Evolutionary conservation across 1,140 invertebrate species (phyloP).

Genomic region (Teleogryllus occipitalis): DNA sequence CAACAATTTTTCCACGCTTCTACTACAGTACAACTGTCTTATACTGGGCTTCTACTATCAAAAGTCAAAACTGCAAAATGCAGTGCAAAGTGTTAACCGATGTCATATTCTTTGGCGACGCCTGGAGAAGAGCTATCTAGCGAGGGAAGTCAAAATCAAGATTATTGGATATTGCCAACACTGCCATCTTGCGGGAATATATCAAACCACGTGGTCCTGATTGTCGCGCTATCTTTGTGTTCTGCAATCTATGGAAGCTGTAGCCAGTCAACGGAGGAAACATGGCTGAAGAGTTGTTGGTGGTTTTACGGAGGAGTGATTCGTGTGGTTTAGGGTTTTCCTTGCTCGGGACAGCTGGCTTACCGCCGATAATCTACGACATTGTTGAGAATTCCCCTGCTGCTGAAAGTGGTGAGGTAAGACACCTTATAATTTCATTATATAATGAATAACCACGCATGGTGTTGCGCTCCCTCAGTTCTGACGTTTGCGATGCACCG

Average conservation of each 20-base stretch:
- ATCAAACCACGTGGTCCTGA: too few relatives aligned
- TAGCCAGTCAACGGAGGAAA: slow-evolving; percentile 30
- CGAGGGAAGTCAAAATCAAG: too few relatives aligned
- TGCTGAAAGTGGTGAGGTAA: slow-evolving; percentile 79
- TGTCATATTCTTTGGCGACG: too few relatives aligned
- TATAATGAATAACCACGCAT: neutral
- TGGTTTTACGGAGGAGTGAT: slow-evolving; percentile 67
- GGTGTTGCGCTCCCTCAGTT: neutral
- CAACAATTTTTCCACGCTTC: too few relatives aligned
- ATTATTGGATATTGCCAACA: too few relatives aligned
- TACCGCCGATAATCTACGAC: slow-evolving; percentile 85
- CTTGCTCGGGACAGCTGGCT: slow-evolving; percentile 73
- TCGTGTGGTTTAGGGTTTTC: slow-evolving; percentile 82
- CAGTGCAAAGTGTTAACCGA: too few relatives aligned
- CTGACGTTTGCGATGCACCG: neutral
- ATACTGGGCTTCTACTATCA: too few relatives aligned
- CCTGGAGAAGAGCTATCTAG: too few relatives aligned
- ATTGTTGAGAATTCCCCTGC: slow-evolving; percentile 86
- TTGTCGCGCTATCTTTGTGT: too few relatives aligned
- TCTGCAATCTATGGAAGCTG: neutral
- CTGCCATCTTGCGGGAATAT: too few relatives aligned
- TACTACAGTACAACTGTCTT: too few relatives aligned
- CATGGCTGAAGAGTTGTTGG: slow-evolving; percentile 80
- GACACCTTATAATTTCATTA: slow-evolving; percentile 29
- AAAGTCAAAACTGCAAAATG: too few relatives aligned